Percentiles rank a stretch among this genome's conserved stretches.
These are phyloP conservation scores for Mimumesa dahlbomi DNA, from an alignment of 2,888 invertebrate species.

Conservation along the genomic window DNA sequence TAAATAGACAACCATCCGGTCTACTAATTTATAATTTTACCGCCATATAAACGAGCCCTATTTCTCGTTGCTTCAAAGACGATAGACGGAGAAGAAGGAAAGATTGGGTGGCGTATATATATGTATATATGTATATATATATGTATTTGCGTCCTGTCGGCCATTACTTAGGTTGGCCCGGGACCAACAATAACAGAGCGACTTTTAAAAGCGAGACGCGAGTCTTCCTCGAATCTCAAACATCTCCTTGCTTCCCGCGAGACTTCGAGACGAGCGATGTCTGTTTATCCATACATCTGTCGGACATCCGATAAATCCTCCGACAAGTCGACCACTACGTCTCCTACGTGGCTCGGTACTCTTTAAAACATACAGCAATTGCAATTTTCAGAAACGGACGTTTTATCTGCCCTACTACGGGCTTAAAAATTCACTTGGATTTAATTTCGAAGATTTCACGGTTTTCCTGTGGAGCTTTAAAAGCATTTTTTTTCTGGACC, in stretches of 20 bases:
- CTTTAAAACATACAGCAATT: too few relatives aligned
- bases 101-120: conserved; percentile 12
- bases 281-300: conserved; percentile 52
- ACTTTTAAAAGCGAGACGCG: conserved; percentile 61
- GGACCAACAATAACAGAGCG: conserved; percentile 68
- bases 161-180: conserved; percentile 64
- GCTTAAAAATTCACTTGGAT: too few relatives aligned
- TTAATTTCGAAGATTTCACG: too few relatives aligned
- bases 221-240: conserved; percentile 50
- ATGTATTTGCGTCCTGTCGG: conserved; percentile 64
- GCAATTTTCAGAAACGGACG: too few relatives aligned
- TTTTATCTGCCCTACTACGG: too few relatives aligned
- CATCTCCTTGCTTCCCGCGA: conserved; percentile 38
- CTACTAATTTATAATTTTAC: conserved; percentile 43
- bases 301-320: conserved; percentile 49
- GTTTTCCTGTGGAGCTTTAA: too few relatives aligned
- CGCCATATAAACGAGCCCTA: background rate
- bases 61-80: conserved; percentile 31
- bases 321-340: conserved; percentile 11
- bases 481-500: too few relatives aligned
- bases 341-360: background rate
- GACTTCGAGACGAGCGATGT: conserved; percentile 11
- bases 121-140: too few relatives aligned
- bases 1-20: conserved; percentile 1
- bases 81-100: conserved; percentile 1